Evolutionary conservation across 2,113 vertebrate species (phyloP).

Genomic region (Xerus inauris): DNA sequence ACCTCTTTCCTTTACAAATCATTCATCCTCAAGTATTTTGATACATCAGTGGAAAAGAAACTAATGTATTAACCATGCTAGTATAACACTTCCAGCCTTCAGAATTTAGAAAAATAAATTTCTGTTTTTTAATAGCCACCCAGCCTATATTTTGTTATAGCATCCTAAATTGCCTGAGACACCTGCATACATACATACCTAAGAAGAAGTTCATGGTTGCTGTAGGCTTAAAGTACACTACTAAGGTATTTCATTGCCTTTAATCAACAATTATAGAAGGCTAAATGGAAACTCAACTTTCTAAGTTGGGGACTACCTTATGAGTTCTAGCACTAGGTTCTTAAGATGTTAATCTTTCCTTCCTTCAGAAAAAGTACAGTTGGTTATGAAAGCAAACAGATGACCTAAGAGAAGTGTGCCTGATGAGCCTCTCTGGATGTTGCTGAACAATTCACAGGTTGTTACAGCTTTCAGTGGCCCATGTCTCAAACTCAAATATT

Average conservation of each 20-base stretch:
- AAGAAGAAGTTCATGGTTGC: background rate
- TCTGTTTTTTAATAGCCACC: background rate
- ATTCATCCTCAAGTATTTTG: background rate
- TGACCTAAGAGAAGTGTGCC: slow-evolving; percentile 34
- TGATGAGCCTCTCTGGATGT: slow-evolving; percentile 26
- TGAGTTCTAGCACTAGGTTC: background rate
- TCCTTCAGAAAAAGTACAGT: slow-evolving; percentile 57
- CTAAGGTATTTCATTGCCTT: background rate
- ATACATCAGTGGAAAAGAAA: background rate
- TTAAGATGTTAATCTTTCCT: slow-evolving; percentile 26
- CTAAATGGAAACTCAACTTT: background rate
- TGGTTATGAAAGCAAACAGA: slow-evolving; percentile 25
- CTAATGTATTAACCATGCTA: background rate
- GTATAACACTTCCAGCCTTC: background rate
- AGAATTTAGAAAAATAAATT: background rate
- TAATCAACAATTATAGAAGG: background rate
- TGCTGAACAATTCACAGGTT: background rate
- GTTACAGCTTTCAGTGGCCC: background rate
- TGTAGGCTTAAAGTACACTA: background rate
- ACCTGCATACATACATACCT: background rate
- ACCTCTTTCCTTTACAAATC: background rate
- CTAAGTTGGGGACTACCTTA: background rate
- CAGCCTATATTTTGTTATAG: background rate
- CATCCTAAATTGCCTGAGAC: too few species aligned
- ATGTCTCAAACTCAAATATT: background rate